Evolutionary conservation across 2,113 vertebrate species (phyloP), one percentile per base, ranked within the genome.

Genomic region (Saguinus imperator): DNA sequence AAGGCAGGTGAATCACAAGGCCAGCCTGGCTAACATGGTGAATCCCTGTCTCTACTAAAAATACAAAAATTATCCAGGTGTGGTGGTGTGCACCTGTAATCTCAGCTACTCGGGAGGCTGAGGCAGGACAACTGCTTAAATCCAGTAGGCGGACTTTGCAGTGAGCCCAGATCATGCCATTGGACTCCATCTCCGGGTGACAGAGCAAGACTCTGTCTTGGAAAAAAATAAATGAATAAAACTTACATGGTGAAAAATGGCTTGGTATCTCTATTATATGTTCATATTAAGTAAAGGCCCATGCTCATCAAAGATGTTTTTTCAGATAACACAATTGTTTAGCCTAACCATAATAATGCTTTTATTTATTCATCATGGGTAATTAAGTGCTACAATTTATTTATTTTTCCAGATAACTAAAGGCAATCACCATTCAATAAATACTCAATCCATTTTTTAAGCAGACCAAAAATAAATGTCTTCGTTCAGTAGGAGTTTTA

Each of bases 221-320:
- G 12, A 6, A 64, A 64, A 64, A 64, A 64, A 64, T 64, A 64
- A 64, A 64, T 29, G 70, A 96, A 57, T 25, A 85, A 70, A 95
- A 84, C 35, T 43, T 35, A 84, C 52, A 87, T 93, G 81, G 61
- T 68, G 6, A 79, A 83, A 94, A n/a, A 25, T 2, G 29, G 1
- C 5, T 80, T 29, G 3, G 27, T 43, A 10, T 73, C 20, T 21
- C 32, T 92, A 32, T 58, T 70, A 81, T 17, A 73, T 17, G 94
- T 37, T 70, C 21, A 27, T 27, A 77, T 87, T 82, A 77, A 79
- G 43, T 21, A 73, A 73, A 77, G 45, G 27, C 3, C 14, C 25
- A n/a, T 68, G n/a, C 43, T 70, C 20, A 94, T 73, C 18, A 91
- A 90, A 94, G 94, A 52, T 10, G 20, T 57, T 95, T 94, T 88